Percentiles rank a stretch among this genome's conserved stretches.
Evolutionary conservation across 1,140 invertebrate genomes (phyloP).

Genomic region (Dendrolimus punctatus): DNA sequence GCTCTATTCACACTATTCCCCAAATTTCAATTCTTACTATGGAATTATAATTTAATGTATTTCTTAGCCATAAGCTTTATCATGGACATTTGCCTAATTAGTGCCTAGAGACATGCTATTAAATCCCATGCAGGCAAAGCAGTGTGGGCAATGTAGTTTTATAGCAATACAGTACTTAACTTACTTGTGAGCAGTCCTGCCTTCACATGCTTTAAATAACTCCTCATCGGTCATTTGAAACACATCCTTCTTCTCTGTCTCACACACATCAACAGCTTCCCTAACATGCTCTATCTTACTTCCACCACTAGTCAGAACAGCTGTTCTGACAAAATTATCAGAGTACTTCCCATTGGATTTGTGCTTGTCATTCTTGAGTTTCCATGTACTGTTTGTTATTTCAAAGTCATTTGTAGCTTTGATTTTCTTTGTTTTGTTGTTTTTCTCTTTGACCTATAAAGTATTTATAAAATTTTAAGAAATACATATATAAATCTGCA

Average conservation of each 20-base stretch:
- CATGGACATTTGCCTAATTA: too few relatives aligned
- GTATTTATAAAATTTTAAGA: constrained; percentile 3
- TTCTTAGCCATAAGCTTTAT: too few relatives aligned
- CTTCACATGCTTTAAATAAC: constrained; percentile 82
- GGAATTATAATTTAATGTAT: too few relatives aligned
- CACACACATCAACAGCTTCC: constrained; percentile 33
- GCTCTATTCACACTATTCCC: too few relatives aligned
- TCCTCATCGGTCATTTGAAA: constrained; percentile 80
- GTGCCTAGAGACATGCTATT: too few relatives aligned
- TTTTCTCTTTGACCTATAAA: constrained; percentile 48
- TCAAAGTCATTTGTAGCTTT: constrained; percentile 45
- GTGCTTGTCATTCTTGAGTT: constrained; percentile 36
- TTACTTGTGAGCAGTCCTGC: constrained; percentile 87
- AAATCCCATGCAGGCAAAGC: too few relatives aligned
- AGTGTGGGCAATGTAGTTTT: background rate
- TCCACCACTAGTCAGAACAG: constrained; percentile 59
- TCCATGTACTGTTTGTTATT: constrained; percentile 54
- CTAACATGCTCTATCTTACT: constrained; percentile 32
- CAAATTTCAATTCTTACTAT: too few relatives aligned
- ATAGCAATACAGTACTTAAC: constrained; percentile 17
- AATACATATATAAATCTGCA: background rate
- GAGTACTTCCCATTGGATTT: constrained; percentile 33
- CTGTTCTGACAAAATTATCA: constrained; percentile 67
- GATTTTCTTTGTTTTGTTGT: constrained; percentile 57
- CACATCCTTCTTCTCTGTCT: constrained; percentile 27